A percentile compares a stretch with the other conserved stretches of the same genome.
These are phyloP conservation scores for Spinibarbus caldwelli DNA, from an alignment of 2,797 vertebrate genomes.

Conservation along the genomic window DNA sequence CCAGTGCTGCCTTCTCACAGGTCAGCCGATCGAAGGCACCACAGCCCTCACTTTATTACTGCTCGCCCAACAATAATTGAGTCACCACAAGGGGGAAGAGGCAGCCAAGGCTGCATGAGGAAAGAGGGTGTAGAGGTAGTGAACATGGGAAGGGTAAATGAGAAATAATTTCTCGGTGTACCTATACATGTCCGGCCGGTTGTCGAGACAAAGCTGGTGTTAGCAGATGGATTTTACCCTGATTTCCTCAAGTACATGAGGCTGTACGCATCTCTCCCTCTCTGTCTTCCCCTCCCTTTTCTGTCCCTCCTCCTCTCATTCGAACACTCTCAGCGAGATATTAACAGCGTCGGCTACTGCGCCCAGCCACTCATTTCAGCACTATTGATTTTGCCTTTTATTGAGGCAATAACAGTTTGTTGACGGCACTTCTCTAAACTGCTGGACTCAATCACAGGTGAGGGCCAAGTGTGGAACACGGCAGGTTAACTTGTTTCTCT, in stretches of 20 bases:
- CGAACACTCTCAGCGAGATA: slow-evolving; percentile 84
- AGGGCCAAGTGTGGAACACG: slow-evolving; percentile 62
- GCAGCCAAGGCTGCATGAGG: slow-evolving; percentile 23
- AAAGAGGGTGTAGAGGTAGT: slow-evolving; percentile 58
- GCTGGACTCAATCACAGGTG: slow-evolving; percentile 88
- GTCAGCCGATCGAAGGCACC: slow-evolving; percentile 81
- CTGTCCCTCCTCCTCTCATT: slow-evolving; percentile 57
- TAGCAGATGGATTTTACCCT: slow-evolving; percentile 56
- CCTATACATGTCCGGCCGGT: slow-evolving; percentile 71
- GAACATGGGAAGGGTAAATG: slow-evolving; percentile 73
- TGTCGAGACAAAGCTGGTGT: slow-evolving; percentile 53
- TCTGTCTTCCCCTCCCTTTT: slow-evolving; percentile 18
- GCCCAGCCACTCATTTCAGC: slow-evolving; percentile 91
- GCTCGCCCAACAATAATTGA: slow-evolving; percentile 85
- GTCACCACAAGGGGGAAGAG: slow-evolving; percentile 68
- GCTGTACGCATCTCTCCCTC: slow-evolving; percentile 63
- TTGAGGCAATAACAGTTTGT: slow-evolving; percentile 94
- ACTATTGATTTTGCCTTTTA: slow-evolving; percentile 93
- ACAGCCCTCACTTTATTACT: slow-evolving; percentile 85
- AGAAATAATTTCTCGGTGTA: slow-evolving; percentile 78
- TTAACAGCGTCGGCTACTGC: slow-evolving; percentile 89
- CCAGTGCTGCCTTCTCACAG: slow-evolving; percentile 78
- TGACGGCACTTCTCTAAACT: slow-evolving; percentile 87
- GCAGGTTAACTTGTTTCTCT: slow-evolving; percentile 58
- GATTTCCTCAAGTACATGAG: slow-evolving; percentile 35